These are phyloP conservation scores for Petrocephalus microphthalmus DNA, from an alignment of 2,113 vertebrate species.

Conservation along the genomic window DNA sequence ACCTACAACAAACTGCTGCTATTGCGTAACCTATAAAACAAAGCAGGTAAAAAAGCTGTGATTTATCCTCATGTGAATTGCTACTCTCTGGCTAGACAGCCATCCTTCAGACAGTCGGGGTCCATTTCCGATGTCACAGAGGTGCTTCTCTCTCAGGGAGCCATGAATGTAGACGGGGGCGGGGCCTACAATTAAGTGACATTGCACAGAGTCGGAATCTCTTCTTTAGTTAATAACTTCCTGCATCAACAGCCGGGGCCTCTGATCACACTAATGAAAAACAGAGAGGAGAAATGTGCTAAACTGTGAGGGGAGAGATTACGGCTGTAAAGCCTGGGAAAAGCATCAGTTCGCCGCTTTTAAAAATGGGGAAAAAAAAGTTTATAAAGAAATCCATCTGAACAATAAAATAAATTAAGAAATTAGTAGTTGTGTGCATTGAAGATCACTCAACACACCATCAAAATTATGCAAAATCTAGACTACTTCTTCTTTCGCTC, in stretches of 20 bases:
- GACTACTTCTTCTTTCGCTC: neutral
- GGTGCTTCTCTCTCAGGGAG: neutral
- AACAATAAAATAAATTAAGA: neutral
- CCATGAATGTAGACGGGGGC: neutral
- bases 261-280: conserved; percentile 31
- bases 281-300: conserved; percentile 25
- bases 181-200: conserved; percentile 2
- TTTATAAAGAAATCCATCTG: neutral
- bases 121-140: neutral
- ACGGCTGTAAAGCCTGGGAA: neutral
- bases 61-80: neutral
- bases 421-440: neutral
- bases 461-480: neutral
- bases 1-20: neutral
- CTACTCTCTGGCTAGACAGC: neutral
- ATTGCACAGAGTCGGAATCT: conserved; percentile 28
- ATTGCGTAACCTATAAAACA: neutral
- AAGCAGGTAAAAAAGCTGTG: neutral
- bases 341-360: neutral
- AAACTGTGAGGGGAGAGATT: neutral
- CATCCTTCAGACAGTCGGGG: neutral
- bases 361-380: neutral
- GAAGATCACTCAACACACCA: neutral
- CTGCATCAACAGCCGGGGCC: conserved; percentile 28
- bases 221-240: conserved; percentile 33